Base-by-base conservation (phyloP, 2,888 invertebrate species). In the Phymatocera aterrima region DNA sequence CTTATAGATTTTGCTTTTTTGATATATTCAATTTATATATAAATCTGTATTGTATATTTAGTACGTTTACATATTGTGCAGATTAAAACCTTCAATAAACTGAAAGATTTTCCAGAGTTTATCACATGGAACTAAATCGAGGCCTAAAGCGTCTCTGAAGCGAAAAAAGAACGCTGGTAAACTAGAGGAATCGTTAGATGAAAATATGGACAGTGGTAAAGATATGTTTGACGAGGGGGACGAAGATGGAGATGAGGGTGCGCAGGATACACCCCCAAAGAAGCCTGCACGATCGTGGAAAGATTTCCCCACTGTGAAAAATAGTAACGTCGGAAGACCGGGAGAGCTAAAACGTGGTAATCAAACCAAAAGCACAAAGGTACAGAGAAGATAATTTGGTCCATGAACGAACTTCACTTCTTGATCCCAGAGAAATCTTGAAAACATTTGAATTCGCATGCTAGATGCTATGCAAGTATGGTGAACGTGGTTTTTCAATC, bases 61-160 rank as follows among this genome's bases (percentile, higher is more conserved):
- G n/a, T n/a, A n/a, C n/a, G n/a, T n/a, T n/a, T n/a, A n/a, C n/a
- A n/a, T n/a, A n/a, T n/a, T n/a, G n/a, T n/a, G n/a, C n/a, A n/a
- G n/a, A n/a, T n/a, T n/a, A n/a, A n/a, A n/a, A n/a, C n/a, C n/a
- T n/a, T n/a, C 37, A 37, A 48, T 18, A n/a, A 51, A 28, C 1
- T 51, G 6, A 28, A 51, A 51, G 12, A 57, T 34, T 57, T 70
- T 80, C 3, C 68, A 88, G 88, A 65, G 88, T 15, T 54, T 83
- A 78, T 77, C 81, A 24, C 86, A 74, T 75, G 86, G 86, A 61
- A 86, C 87, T 18, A 86, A 78, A 77, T 84, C 87, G 18, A 83
- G 88, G 21, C 85, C 87, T 0, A 79, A 12, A 48, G 61, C 12
- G 75, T 15, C 5, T 61, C 54, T 64, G 54, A 78, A 79, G 10